Evolutionary conservation across 2,888 invertebrate genomes (phyloP).

Genomic region (Oconnorella tubifera): DNA sequence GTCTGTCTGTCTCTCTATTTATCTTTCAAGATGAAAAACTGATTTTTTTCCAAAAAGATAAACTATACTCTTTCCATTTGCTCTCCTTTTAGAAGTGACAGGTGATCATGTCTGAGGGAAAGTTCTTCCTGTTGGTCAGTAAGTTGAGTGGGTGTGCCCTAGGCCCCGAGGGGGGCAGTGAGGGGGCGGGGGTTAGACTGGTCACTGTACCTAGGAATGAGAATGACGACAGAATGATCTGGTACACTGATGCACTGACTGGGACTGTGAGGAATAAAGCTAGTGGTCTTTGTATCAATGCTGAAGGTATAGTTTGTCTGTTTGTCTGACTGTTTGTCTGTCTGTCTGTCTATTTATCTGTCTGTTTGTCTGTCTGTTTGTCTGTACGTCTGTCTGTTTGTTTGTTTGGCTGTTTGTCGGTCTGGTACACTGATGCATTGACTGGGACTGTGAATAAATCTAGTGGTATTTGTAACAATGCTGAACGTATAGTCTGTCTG

Average conservation of each 20-base stretch:
- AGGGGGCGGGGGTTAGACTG: conserved; percentile 1
- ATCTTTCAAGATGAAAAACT: too few relatives aligned
- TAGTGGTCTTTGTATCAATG: neutral
- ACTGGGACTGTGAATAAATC: neutral
- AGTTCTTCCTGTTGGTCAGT: conserved; percentile 18
- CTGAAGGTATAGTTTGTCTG: neutral
- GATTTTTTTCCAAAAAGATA: too few relatives aligned
- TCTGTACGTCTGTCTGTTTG: too few relatives aligned
- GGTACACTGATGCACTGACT: neutral
- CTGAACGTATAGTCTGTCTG: neutral
- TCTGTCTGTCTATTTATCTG: too few relatives aligned
- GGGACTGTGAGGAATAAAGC: neutral
- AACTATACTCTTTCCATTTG: too few relatives aligned
- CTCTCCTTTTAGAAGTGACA: too few relatives aligned
- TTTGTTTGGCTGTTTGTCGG: neutral
- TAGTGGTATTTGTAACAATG: neutral
- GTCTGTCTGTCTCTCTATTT: too few relatives aligned
- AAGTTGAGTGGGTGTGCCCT: conserved; percentile 13
- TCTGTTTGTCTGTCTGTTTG: too few relatives aligned
- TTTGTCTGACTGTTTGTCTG: too few relatives aligned
- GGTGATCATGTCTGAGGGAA: conserved; percentile 9
- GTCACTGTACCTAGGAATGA: neutral
- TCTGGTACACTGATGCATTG: neutral
- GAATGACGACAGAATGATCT: neutral
- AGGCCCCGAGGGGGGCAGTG: neutral